Evolutionary conservation across 2,888 invertebrate species (phyloP).

Genomic region (Crepidodera aurea): DNA sequence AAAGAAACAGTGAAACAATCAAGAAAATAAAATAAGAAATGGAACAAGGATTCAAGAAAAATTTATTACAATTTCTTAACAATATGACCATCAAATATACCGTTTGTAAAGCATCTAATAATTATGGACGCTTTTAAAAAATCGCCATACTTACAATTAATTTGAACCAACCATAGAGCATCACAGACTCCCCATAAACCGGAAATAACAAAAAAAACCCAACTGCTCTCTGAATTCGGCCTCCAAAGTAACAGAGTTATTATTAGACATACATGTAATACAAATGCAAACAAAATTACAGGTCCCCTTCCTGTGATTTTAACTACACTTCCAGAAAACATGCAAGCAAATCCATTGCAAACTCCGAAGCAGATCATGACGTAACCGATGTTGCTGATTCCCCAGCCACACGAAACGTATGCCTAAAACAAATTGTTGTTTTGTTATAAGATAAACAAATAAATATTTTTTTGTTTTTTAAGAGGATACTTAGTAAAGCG

Average conservation of each 20-base stretch:
- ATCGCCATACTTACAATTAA: conserved; percentile 74
- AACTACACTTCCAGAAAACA: conserved; percentile 79
- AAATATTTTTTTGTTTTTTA: too few relatives aligned
- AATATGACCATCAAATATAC: too few relatives aligned
- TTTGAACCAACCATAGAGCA: conserved; percentile 90
- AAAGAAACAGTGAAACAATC: too few relatives aligned
- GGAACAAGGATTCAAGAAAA: too few relatives aligned
- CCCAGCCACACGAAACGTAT: conserved; percentile 86
- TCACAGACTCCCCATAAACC: conserved; percentile 90
- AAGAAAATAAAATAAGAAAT: too few relatives aligned
- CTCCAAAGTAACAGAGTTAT: conserved; percentile 75
- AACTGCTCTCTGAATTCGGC: conserved; percentile 72
- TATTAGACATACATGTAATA: conserved; percentile 75
- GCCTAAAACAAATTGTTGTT: conserved; percentile 69
- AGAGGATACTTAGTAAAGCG: too few relatives aligned
- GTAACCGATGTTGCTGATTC: conserved; percentile 90
- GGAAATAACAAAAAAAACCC: conserved; percentile 80
- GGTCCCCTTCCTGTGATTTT: conserved; percentile 82
- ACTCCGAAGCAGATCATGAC: conserved; percentile 94
- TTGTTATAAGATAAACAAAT: too few relatives aligned
- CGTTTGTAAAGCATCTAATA: too few relatives aligned
- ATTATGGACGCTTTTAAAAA: too few relatives aligned
- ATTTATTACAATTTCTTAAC: too few relatives aligned
- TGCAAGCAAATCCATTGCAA: conserved; percentile 86
- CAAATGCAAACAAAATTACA: conserved; percentile 77